A percentile compares a stretch with the other conserved stretches of the same genome.
These are phyloP conservation scores for Theocolax elegans DNA, from an alignment of 1,140 invertebrate species.

Conservation along the genomic window DNA sequence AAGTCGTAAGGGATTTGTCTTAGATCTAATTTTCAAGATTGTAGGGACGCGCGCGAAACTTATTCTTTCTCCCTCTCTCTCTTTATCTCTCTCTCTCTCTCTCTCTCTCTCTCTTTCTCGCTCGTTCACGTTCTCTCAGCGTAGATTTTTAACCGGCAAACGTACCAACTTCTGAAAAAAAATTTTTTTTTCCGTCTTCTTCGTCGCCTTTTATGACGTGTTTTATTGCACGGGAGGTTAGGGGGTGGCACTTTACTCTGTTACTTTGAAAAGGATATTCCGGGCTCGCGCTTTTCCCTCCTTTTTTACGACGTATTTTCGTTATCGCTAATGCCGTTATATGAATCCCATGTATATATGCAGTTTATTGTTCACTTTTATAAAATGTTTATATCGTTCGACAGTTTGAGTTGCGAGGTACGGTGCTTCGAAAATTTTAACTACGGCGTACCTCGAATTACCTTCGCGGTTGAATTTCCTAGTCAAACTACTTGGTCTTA, in stretches of 20 bases:
- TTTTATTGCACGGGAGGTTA: constrained; percentile 29
- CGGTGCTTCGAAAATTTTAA: too few species aligned
- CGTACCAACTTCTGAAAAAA: not conserved
- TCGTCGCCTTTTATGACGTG: constrained; percentile 36
- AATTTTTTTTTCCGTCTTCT: constrained; percentile 7
- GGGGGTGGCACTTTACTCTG: constrained; percentile 26
- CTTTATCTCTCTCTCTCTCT: too few species aligned
- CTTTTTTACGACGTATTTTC: constrained; percentile 35
- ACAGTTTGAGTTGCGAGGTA: too few species aligned
- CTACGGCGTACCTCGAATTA: too few species aligned
- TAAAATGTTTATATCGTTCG: constrained; percentile 19
- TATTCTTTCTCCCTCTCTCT: too few species aligned
- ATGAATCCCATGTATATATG: constrained; percentile 1
- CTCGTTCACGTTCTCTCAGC: too few species aligned
- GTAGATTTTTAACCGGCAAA: not conserved
- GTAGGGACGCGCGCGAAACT: not conserved
- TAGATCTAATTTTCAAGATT: constrained; percentile 42
- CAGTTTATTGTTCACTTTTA: constrained; percentile 12
- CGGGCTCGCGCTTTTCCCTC: not conserved
- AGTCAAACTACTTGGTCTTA: too few species aligned
- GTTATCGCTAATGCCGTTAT: constrained; percentile 32
- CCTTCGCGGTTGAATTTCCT: too few species aligned
- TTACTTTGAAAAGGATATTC: constrained; percentile 37
- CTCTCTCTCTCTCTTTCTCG: too few species aligned
- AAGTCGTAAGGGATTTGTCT: constrained; percentile 35